Evolutionary conservation across 2,888 invertebrate species (phyloP).

Genomic region (Marronus borbonicus): DNA sequence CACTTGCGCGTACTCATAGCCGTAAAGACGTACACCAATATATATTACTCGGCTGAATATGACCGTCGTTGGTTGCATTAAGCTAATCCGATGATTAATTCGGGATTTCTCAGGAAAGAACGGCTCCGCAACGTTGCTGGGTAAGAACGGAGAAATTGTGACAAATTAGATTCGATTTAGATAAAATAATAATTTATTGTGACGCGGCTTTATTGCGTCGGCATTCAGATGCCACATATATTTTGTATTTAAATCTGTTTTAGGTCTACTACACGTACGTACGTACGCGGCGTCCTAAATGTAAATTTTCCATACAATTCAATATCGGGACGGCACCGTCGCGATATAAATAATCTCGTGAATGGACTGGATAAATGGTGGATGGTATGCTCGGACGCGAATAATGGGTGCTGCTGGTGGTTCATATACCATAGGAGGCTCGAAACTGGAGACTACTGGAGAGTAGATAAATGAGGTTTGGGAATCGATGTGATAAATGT

Average conservation of each 20-base stretch:
- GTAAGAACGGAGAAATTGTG: constrained; percentile 37
- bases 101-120: constrained; percentile 18
- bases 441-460: no score
- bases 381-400: not conserved
- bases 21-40: no score
- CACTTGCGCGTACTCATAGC: no score
- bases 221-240: constrained; percentile 44
- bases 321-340: constrained; percentile 16
- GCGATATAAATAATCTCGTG: constrained; percentile 22
- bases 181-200: constrained; percentile 50
- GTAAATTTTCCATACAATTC: constrained; percentile 38
- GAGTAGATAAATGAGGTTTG: no score
- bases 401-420: not conserved
- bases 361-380: not conserved
- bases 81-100: constrained; percentile 50
- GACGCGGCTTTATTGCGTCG: constrained; percentile 32
- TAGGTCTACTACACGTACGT: constrained; percentile 20
- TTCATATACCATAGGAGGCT: no score
- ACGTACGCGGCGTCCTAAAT: not conserved
- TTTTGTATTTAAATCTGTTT: constrained; percentile 41
- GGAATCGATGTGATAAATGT: no score
- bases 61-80: constrained; percentile 10
- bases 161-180: constrained; percentile 50
- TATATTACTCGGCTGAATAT: constrained; percentile 6
- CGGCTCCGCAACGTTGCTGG: not conserved